Evolutionary conservation across 2,888 invertebrate genomes (phyloP), one percentile per base, ranked within the genome.

Genomic region (Lithophane semibrunnea): DNA sequence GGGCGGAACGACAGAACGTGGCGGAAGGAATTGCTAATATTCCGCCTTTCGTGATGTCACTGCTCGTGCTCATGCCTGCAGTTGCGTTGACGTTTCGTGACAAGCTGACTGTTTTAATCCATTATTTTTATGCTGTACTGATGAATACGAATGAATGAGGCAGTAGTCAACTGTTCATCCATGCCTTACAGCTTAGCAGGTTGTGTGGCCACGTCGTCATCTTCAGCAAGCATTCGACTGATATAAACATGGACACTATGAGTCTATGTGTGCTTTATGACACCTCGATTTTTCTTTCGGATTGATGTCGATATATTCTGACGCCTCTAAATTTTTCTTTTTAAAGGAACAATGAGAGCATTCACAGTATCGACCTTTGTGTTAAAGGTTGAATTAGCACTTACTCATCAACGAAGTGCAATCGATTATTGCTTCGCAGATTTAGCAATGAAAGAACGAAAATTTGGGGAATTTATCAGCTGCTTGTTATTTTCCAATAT

Each of bases 11-110:
- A 58, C 77, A 83, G 72, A 84, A 84, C 84, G 85, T 82, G 81
- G 86, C 86, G 89, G 88, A 89, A 88, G 88, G 83, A 89, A 91
- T 85, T 86, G 80, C 82, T 85, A 82, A 84, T 86, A 87, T 87
- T 84, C 86, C 86, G 84, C 83, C 84, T 86, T 90, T 87, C 83
- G 85, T 85, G 77, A 85, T 86, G 84, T 86, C 77, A 81, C 56
- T 83, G 49, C 37, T 73, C 60, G 56, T 60, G 58, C 44, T 71
- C 60, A 61, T 60, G 58, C 29, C 56, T 73, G 82, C 65, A 73
- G 58, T 68, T 61, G 61, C 60, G 52, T 49, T 68, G 37, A 63
- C n/a, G 70, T 66, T 69, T 60, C 69, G 24, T 76, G 70, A 58
- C 63, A 44, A 24, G 18, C 29, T 44, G 42, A 71, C 54, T 52